Evolutionary conservation across 2,888 invertebrate genomes (phyloP).

Genomic region (Gisinianus flammeolus): DNA sequence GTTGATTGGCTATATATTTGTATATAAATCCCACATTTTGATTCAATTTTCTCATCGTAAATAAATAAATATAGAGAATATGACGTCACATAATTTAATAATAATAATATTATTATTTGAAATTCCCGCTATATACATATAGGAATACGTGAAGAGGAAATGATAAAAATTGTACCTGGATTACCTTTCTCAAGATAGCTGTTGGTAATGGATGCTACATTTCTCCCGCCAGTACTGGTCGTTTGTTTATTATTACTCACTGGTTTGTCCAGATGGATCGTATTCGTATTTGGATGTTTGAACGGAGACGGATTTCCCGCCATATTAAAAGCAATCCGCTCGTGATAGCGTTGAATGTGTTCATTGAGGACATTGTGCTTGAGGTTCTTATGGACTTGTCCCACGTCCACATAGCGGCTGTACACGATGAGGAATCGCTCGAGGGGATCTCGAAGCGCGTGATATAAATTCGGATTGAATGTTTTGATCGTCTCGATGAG

Average conservation of each 20-base stretch:
- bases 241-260: not conserved
- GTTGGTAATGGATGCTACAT: not conserved
- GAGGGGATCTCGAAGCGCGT: slow-evolving; percentile 39
- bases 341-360: slow-evolving; percentile 24
- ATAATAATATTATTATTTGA: too few relatives aligned
- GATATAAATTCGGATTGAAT: slow-evolving; percentile 24
- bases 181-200: slow-evolving; percentile 18
- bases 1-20: not conserved
- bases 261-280: not conserved
- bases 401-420: slow-evolving; percentile 44
- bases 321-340: slow-evolving; percentile 12
- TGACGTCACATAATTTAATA: too few relatives aligned
- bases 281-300: slow-evolving; percentile 9
- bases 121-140: too few relatives aligned
- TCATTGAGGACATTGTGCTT: slow-evolving; percentile 32
- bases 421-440: slow-evolving; percentile 46
- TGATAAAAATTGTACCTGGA: not conserved
- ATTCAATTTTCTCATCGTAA: too few relatives aligned
- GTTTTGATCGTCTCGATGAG: slow-evolving; percentile 22
- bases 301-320: not conserved
- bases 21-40: too few relatives aligned
- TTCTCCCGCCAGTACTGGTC: not conserved
- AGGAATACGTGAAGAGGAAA: not conserved
- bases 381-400: slow-evolving; percentile 28
- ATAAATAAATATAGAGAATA: too few relatives aligned